Evolutionary conservation across 2,797 vertebrate genomes (phyloP).

Genomic region (Danio albolineatus): DNA sequence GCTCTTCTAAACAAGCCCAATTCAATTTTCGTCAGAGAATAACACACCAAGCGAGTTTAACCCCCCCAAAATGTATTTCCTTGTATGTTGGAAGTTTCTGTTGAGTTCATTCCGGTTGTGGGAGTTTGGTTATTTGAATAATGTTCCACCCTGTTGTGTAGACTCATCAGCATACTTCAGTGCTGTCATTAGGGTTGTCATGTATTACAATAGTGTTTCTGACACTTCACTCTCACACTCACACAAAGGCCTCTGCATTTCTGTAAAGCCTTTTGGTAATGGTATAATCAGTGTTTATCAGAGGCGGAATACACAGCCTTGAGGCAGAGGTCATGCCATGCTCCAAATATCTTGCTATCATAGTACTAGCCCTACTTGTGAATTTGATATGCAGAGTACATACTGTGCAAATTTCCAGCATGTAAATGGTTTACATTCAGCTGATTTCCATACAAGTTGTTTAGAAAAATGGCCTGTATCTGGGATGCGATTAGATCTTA

Average conservation of each 20-base stretch:
- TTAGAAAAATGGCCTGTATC: background rate
- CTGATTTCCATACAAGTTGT: background rate
- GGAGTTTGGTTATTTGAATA: constrained; percentile 51
- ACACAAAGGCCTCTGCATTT: constrained; percentile 7
- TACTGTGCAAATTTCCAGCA: background rate
- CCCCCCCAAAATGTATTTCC: background rate
- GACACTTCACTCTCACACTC: constrained; percentile 9
- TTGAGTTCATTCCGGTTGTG: constrained; percentile 4
- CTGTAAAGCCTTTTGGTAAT: constrained; percentile 13
- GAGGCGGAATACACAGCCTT: constrained; percentile 25
- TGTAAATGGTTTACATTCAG: background rate
- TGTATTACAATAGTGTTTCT: constrained; percentile 34
- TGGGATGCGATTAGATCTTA: background rate
- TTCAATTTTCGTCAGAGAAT: background rate
- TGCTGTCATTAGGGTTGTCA: constrained; percentile 25
- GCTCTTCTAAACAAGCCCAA: constrained; percentile 11
- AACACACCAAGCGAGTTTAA: constrained; percentile 9
- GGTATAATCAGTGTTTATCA: constrained; percentile 16
- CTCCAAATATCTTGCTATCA: constrained; percentile 5
- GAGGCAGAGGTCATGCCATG: constrained; percentile 7
- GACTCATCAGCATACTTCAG: constrained; percentile 10
- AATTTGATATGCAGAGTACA: constrained; percentile 24
- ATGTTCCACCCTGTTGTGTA: constrained; percentile 11
- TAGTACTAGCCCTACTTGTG: background rate
- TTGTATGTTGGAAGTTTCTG: background rate